phyloP scores from a whole-genome alignment of 1,140 invertebrate genomes.

The Papilio polyxenes region DNA sequence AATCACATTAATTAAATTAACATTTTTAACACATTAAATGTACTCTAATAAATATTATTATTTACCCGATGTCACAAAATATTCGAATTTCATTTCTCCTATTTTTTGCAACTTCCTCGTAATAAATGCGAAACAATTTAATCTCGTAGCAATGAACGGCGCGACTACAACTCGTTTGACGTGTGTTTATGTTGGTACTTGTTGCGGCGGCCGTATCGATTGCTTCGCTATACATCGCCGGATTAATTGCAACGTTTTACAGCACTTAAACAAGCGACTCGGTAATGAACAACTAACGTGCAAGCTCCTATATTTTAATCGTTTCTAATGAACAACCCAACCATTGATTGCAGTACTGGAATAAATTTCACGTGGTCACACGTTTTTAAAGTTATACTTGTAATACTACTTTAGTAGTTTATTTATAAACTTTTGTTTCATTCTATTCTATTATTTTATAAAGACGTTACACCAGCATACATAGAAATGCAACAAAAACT shows the following conservation, averaged over 20 bases:
- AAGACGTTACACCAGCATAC: too few species aligned
- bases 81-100: not conserved
- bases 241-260: slow-evolving; percentile 34
- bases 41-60: too few species aligned
- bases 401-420: too few species aligned
- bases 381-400: too few species aligned
- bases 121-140: slow-evolving; percentile 22
- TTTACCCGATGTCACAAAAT: too few species aligned
- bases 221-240: slow-evolving; percentile 21
- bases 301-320: not conserved
- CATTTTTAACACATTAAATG: too few species aligned
- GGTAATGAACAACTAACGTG: not conserved
- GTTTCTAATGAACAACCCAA: not conserved
- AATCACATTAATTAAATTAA: too few species aligned
- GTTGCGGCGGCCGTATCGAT: slow-evolving; percentile 35
- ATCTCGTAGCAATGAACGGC: slow-evolving; percentile 26
- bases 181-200: slow-evolving; percentile 36
- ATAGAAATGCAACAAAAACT: too few species aligned
- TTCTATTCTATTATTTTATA: too few species aligned
- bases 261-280: slow-evolving; percentile 8
- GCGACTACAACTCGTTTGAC: slow-evolving; percentile 5
- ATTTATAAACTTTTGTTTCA: too few species aligned
- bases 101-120: not conserved
- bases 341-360: not conserved
- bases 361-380: too few species aligned